A percentile compares a stretch with the other conserved stretches of the same genome.
phyloP scores from a whole-genome alignment of 2,888 invertebrate species.

The Lottia scabra region DNA sequence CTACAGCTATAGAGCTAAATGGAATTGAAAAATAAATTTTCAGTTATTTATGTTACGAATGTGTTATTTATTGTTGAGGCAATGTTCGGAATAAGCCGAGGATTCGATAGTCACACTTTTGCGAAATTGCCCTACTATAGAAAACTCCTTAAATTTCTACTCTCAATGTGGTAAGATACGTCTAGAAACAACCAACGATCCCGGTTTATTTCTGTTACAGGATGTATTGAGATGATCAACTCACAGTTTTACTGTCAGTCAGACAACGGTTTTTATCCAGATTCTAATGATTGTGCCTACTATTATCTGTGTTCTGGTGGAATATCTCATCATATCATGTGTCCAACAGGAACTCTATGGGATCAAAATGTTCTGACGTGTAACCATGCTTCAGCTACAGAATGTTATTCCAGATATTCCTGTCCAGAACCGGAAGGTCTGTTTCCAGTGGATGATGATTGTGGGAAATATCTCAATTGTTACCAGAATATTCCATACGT shows the following conservation, averaged over 20 bases:
- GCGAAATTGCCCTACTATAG: too few species aligned
- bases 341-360: not conserved
- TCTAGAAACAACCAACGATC: too few species aligned
- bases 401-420: not conserved
- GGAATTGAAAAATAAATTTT: too few species aligned
- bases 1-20: too few species aligned
- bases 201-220: not conserved
- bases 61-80: too few species aligned
- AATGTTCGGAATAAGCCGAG: too few species aligned
- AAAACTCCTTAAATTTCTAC: too few species aligned
- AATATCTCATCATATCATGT: not conserved
- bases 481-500: not conserved
- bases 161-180: too few species aligned
- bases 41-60: too few species aligned
- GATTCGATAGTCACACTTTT: too few species aligned
- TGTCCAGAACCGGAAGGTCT: not conserved
- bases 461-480: not conserved
- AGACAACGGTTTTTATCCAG: not conserved
- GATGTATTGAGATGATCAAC: not conserved
- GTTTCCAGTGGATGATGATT: not conserved
- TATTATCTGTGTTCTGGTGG: not conserved
- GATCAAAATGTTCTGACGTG: not conserved
- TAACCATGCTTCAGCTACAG: not conserved
- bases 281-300: not conserved
- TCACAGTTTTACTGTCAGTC: not conserved